Percentiles rank a stretch among this genome's conserved stretches.
These are phyloP conservation scores for Myiagra hebetior DNA, from an alignment of 2,113 vertebrate species.

Conservation along the genomic window DNA sequence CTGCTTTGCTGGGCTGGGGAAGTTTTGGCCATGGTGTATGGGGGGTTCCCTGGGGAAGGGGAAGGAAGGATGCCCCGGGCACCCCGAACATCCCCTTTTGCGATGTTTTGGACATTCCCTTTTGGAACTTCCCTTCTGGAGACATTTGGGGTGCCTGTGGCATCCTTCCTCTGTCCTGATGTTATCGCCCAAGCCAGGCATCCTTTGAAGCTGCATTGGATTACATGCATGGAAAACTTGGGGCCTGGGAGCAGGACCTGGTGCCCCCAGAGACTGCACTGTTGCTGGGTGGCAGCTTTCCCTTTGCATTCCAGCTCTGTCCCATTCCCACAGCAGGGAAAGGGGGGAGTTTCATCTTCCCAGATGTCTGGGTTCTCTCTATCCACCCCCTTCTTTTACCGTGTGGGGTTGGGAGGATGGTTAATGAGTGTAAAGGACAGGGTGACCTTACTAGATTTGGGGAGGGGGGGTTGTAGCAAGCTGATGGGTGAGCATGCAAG, in stretches of 20 bases:
- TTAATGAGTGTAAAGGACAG: constrained; percentile 20
- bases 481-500: neutral
- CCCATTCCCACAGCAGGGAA: too few species aligned
- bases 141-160: neutral
- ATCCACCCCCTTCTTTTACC: neutral
- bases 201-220: neutral
- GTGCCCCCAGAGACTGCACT: neutral
- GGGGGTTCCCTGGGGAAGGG: neutral
- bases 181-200: neutral
- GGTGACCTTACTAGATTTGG: neutral
- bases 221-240: neutral
- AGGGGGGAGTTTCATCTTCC: neutral
- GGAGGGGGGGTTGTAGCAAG: neutral
- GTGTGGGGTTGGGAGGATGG: neutral
- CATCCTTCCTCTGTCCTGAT: neutral
- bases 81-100: rapidly evolving
- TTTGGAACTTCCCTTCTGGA: neutral
- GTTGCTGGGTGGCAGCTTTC: neutral
- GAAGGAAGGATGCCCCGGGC: neutral
- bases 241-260: neutral
- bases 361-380: neutral
- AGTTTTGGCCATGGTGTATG: neutral
- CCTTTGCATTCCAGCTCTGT: neutral
- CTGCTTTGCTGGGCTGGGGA: neutral
- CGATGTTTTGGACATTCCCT: neutral